A percentile compares a stretch with the other conserved stretches of the same genome.
Evolutionary conservation across 2,888 invertebrate species (phyloP).

Genomic region (Prosapia bicincta): DNA sequence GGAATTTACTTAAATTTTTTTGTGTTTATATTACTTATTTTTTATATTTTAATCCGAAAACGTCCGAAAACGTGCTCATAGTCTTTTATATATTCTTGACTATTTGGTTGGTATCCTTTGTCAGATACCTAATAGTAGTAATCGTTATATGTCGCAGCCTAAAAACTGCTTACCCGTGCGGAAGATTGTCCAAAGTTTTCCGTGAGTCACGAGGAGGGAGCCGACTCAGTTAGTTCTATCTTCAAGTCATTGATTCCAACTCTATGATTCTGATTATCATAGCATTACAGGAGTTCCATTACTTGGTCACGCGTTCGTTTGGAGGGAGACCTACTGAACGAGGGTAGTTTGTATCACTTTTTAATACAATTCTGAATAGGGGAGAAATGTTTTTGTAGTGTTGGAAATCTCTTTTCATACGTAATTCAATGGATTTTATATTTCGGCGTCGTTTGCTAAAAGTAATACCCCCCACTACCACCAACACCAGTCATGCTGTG

Average conservation of each 20-base stretch:
- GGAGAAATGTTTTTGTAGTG: not conserved
- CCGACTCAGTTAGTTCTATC: not conserved
- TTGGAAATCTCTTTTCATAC: not conserved
- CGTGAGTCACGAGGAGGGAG: not conserved
- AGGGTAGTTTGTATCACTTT: not conserved
- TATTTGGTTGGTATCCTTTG: too few species aligned
- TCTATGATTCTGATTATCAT: not conserved
- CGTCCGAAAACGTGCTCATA: too few species aligned
- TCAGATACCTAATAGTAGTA: too few species aligned
- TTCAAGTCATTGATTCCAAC: not conserved
- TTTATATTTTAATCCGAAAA: too few species aligned
- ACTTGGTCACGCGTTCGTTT: not conserved
- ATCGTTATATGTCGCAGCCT: too few species aligned
- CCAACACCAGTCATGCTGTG: not conserved
- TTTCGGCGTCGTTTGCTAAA: not conserved
- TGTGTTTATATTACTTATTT: too few species aligned
- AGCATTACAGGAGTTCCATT: not conserved
- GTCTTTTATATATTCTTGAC: too few species aligned
- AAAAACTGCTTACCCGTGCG: not conserved
- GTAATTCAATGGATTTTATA: not conserved
- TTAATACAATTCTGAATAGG: not conserved
- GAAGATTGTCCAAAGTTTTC: not conserved
- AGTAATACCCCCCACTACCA: not conserved
- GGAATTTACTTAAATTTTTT: too few species aligned
- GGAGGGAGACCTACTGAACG: not conserved